A percentile compares a stretch with the other conserved stretches of the same genome.
phyloP scores from a whole-genome alignment of 2,113 vertebrate genomes.

The Scalopus aquaticus region DNA sequence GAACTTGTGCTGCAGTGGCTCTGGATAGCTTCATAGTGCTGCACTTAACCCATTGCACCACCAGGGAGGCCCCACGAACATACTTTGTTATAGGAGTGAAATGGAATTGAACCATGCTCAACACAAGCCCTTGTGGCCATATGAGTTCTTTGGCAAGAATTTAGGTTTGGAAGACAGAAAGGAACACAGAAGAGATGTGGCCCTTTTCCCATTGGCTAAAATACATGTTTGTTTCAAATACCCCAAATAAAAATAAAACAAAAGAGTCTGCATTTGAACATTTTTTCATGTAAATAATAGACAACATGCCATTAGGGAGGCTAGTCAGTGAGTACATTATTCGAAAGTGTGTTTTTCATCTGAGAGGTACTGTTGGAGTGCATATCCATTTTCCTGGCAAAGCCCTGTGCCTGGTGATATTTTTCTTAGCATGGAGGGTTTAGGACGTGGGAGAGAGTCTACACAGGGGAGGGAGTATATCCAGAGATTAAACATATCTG shows the following conservation, averaged over 20 bases:
- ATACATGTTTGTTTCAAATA: slow-evolving; percentile 35
- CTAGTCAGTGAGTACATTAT: neutral
- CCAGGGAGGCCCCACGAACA: too few relatives aligned
- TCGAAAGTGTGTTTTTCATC: slow-evolving; percentile 47
- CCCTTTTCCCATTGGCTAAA: neutral
- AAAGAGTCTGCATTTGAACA: slow-evolving; percentile 40
- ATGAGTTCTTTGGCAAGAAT: neutral
- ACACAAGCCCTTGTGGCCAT: neutral
- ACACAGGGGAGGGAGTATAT: neutral
- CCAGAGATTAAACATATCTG: neutral
- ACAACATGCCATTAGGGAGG: slow-evolving; percentile 43
- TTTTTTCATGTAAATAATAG: slow-evolving; percentile 49
- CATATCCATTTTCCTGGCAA: slow-evolving; percentile 40
- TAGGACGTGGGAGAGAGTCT: neutral
- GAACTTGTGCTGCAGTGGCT: too few relatives aligned
- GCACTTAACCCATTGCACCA: too few relatives aligned
- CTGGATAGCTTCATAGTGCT: too few relatives aligned
- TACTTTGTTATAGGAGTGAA: neutral
- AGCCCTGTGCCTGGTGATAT: neutral
- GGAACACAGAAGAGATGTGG: neutral
- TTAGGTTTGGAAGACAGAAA: slow-evolving; percentile 25
- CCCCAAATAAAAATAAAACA: slow-evolving; percentile 33
- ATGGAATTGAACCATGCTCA: neutral
- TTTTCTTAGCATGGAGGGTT: slow-evolving; percentile 28
- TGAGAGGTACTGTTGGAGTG: slow-evolving; percentile 29